Conservation (phyloP, 2,113 vertebrate species). For the Globicephala melas region DNA sequence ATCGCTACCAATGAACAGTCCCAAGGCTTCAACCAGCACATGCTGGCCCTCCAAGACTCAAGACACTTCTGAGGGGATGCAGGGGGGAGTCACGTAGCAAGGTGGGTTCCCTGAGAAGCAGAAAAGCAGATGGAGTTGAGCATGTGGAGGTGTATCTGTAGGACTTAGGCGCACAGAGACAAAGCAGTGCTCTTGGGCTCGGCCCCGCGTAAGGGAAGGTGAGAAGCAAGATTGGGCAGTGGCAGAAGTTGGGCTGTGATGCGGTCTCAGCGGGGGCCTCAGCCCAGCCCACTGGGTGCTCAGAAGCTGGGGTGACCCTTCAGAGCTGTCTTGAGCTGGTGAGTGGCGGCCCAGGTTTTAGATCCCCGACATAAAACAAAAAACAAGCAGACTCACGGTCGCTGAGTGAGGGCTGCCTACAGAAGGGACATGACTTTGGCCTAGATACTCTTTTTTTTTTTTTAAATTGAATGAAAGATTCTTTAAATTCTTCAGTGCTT, state of each 20-base stretch:
- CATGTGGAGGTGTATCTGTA: fast-evolving
- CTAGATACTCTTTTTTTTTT: neutral
- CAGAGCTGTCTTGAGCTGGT: neutral
- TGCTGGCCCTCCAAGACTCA: neutral
- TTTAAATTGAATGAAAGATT: neutral
- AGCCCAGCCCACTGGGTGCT: neutral
- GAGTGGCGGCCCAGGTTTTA: neutral
- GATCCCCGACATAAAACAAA: neutral
- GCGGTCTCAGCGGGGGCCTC: neutral
- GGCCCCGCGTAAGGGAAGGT: neutral
- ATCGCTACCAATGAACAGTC: neutral
- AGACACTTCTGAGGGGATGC: neutral
- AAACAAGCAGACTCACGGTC: neutral
- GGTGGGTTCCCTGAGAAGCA: neutral
- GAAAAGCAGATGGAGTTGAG: neutral
- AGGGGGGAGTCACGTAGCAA: neutral
- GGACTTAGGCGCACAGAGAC: neutral
- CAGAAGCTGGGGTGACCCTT: neutral
- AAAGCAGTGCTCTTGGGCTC: neutral
- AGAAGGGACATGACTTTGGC: neutral
- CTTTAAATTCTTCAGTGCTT: neutral
- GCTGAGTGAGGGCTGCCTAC: neutral
- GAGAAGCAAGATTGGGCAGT: neutral
- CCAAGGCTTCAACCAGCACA: neutral
- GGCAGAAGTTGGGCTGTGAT: neutral